Evolutionary conservation across 2,888 invertebrate genomes (phyloP), one percentile per base, ranked within the genome.

Genomic region (Caenorhabditis sp.): DNA sequence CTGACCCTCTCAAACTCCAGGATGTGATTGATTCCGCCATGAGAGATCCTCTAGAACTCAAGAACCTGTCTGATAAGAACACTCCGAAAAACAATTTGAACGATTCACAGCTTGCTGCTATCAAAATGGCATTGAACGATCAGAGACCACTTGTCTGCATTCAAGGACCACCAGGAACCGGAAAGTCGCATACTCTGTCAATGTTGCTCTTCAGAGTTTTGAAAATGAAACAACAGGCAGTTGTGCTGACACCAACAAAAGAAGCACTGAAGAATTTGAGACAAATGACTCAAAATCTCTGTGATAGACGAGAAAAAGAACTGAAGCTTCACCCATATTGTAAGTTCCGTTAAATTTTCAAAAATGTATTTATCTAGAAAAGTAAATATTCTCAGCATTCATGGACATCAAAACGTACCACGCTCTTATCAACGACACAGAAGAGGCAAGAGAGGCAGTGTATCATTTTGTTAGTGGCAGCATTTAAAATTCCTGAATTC

Each of bases 81-180:
- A 14, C 26, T 14, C 54, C 54, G 14, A 19, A 14, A 4, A 12
- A 16, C 7, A 14, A 54, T n/a, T 22, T 64, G 22, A 74, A 74
- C 26, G 19, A 6, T 1, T n/a, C 12, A 5, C 74, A 74, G 31
- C 5, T 5, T 0, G 19, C n/a, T n/a, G 77, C 80, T 4, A 4
- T 73, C 7, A n/a, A n/a, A 38, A 80, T 73, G 72, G 73, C 69
- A 0, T 14, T 51, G n/a, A 77, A 77, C 16, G 54, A 61, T 14
- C 19, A 77, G 1, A 14, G 74, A 14, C 38, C 51, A 22, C 44
- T 80, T 5, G 74, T 68, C 6, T 68, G 44, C 19, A 80, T 80
- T 19, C 80, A 80, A 68, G 80, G 80, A 31, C 80, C 80, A 5
- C 80, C 80, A 2, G 80, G 80, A 51, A 80, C 80, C 8, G 80